Conservation (phyloP, 2,888 invertebrate genomes). For the Yponomeuta evonymella region DNA sequence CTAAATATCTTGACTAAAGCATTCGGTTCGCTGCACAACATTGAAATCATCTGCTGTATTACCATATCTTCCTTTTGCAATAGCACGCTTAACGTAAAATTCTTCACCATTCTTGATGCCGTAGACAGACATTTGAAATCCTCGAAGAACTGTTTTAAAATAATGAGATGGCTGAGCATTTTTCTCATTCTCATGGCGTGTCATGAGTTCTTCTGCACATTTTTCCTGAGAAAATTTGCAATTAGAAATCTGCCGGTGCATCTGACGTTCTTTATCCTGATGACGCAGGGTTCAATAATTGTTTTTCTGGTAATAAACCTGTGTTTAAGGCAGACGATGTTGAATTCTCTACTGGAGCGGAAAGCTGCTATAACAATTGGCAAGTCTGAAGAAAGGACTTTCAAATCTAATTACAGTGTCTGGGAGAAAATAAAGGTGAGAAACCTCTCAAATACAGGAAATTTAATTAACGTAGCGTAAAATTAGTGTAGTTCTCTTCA, state of each 20-base stretch:
- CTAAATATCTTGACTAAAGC: constrained; percentile 42
- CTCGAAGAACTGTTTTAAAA: neutral
- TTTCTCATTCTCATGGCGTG: neutral
- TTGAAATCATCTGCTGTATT: constrained; percentile 34
- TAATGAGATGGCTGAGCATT: neutral
- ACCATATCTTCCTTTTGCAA: neutral
- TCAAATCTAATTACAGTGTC: neutral
- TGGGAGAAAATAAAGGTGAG: neutral
- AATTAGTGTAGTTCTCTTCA: too few species aligned
- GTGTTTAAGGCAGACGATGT: constrained; percentile 33
- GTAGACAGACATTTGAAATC: neutral
- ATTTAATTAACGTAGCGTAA: too few species aligned
- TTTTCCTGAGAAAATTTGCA: constrained; percentile 31
- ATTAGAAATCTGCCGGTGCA: constrained; percentile 34
- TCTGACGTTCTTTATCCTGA: constrained; percentile 33
- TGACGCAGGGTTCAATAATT: constrained; percentile 42
- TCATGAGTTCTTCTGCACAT: constrained; percentile 28
- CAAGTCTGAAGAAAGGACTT: neutral
- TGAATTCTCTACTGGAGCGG: constrained; percentile 34
- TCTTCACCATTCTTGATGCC: neutral
- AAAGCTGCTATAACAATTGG: neutral
- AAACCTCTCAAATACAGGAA: neutral
- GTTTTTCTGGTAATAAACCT: constrained; percentile 37
- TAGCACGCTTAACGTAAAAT: neutral
- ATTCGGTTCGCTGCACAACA: constrained; percentile 30